Base-by-base conservation (phyloP, 2,113 vertebrate species). In the Crypturellus undulatus region DNA sequence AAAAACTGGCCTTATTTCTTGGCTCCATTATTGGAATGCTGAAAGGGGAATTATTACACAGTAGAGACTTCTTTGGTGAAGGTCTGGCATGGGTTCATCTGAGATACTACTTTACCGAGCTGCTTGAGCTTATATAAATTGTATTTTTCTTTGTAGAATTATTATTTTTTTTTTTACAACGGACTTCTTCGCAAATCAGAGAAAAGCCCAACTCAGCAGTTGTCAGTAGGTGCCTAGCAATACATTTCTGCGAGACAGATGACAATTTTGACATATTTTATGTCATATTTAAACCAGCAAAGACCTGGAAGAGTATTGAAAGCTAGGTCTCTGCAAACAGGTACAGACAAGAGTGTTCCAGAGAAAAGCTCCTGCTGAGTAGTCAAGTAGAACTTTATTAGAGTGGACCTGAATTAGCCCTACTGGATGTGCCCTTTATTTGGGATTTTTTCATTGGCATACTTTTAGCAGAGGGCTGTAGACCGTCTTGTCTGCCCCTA, bases 91-190 rank as follows among this genome's bases (percentile, higher is more conserved):
- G 21, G 52, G 10, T 56, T 94, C 62, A 32, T 87, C 49, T 88
- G 70, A 59, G 38, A 10, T 49, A 52, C 51, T 65, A 68, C 47
- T 86, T 72, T 67, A 14, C 17, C 75, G 71, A 89, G 63, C 59
- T 94, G 40, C 56, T 96, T 90, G 71, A 54, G 16, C 65, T 80
- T 75, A 90, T 75, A 64, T 52, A 91, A 69, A 28, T 21, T 82
- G 87, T 70, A 34, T 79, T 91, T 84, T 49, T 92, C 84, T 94
- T 68, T 26, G 13, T 19, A 4, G 7, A 42, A 85, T 47, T 72
- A 62, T 90, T 95, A 94, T 81, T 47, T 51, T 72, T 62, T 90
- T 95, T 94, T 81, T 80, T 90, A 80, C 3, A 19, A 72, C 59
- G 32, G 22, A 0, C 8, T 70, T 64, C 1, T 1, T 21, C 26